These are phyloP conservation scores for Epirrhoe alternata DNA, from an alignment of 2,888 invertebrate species.

Conservation along the genomic window DNA sequence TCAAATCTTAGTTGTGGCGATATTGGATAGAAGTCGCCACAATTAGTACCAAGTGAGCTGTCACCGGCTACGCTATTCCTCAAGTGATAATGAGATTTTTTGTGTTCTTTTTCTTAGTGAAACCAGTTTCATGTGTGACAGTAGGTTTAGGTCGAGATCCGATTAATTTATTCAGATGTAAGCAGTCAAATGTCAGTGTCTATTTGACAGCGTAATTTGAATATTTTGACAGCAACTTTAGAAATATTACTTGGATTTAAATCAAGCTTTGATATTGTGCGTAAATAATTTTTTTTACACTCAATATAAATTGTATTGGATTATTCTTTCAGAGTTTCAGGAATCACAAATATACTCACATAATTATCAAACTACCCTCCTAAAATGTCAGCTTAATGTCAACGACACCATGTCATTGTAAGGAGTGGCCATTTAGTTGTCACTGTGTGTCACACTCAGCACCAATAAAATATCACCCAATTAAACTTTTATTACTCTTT, in stretches of 20 bases:
- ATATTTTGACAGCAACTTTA: conserved; percentile 29
- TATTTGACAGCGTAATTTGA: conserved; percentile 40
- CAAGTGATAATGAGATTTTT: neutral
- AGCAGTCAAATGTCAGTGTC: conserved; percentile 32
- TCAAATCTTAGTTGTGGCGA: no score
- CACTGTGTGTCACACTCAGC: neutral
- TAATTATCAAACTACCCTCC: no score
- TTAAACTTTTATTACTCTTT: neutral
- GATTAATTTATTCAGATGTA: conserved; percentile 42
- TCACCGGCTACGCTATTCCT: no score
- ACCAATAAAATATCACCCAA: neutral
- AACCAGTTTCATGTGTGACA: conserved; percentile 16
- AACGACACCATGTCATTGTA: neutral
- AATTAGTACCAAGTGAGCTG: no score
- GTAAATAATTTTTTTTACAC: neutral
- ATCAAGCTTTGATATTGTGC: neutral
- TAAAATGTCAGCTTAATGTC: neutral
- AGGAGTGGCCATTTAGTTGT: neutral
- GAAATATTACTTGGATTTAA: conserved; percentile 8
- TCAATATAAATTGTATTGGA: no score
- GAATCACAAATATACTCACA: no score
- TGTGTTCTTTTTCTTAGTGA: neutral
- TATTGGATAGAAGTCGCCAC: no score
- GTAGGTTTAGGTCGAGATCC: conserved; percentile 28
- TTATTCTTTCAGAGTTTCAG: no score